phyloP scores from a whole-genome alignment of 2,888 invertebrate genomes.

The Caenorhabditis plicata region DNA sequence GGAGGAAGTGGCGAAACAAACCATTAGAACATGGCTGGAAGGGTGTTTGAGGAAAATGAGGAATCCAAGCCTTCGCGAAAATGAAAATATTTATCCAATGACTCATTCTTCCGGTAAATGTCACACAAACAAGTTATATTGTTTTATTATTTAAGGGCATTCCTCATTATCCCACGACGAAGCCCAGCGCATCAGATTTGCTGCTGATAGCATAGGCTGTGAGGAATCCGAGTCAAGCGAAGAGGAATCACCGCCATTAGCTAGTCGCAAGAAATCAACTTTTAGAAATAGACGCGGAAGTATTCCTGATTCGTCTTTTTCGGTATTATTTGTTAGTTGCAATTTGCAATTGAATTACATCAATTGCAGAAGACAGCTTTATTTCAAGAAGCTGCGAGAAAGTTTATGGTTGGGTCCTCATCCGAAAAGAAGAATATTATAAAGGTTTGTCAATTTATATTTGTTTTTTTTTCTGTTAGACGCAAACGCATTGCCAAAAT shows the following conservation, averaged over 20 bases:
- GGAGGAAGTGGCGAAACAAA: slow-evolving; percentile 87
- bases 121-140: no score
- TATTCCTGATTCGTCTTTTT: slow-evolving; percentile 48
- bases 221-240: slow-evolving; percentile 26
- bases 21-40: slow-evolving; percentile 96
- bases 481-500: no score
- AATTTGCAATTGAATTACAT: neutral
- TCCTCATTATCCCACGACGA: slow-evolving; percentile 19
- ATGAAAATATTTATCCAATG: neutral
- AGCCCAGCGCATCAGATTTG: neutral
- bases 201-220: slow-evolving; percentile 14
- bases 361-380: slow-evolving; percentile 34
- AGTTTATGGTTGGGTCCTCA: slow-evolving; percentile 40
- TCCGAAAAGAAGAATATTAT: slow-evolving; percentile 30
- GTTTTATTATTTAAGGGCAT: no score
- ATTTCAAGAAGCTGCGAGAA: slow-evolving; percentile 53
- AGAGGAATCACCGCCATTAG: slow-evolving; percentile 19
- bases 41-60: slow-evolving; percentile 93
- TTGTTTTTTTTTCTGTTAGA: neutral
- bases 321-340: slow-evolving; percentile 13
- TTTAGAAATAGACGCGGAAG: slow-evolving; percentile 43
- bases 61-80: slow-evolving; percentile 34
- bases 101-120: slow-evolving; percentile 15
- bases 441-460: neutral
- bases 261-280: slow-evolving; percentile 33